Evolutionary conservation across 2,113 vertebrate species (phyloP).

Genomic region (Oophaga pumilio): DNA sequence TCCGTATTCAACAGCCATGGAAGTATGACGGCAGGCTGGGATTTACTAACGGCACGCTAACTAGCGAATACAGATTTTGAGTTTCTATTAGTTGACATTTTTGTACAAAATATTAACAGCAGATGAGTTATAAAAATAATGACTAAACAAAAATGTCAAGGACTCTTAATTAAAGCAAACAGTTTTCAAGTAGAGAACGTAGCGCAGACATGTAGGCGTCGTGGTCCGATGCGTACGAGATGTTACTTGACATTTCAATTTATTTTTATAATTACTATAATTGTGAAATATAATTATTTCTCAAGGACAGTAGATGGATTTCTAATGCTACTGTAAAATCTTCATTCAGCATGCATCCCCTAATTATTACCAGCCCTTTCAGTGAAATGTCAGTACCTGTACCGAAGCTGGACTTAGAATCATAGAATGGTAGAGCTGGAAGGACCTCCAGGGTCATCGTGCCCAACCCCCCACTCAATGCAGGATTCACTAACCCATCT

Average conservation of each 20-base stretch:
- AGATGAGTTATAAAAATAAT: neutral
- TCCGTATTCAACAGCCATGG: neutral
- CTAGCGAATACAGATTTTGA: neutral
- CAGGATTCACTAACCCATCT: too few relatives aligned
- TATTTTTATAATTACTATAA: neutral
- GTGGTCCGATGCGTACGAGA: too few relatives aligned
- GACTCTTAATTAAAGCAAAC: neutral
- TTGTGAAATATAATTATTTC: neutral
- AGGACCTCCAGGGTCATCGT: too few relatives aligned
- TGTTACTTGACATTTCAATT: slow-evolving; percentile 2
- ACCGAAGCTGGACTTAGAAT: too few relatives aligned
- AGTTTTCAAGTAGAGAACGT: neutral
- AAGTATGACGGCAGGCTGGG: neutral
- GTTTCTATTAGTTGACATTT: neutral
- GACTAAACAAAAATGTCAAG: neutral
- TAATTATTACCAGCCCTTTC: neutral
- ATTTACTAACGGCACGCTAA: neutral
- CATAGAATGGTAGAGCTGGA: too few relatives aligned
- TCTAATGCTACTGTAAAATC: neutral
- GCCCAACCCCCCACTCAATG: too few relatives aligned
- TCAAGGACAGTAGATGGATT: neutral
- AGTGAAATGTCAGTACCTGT: neutral
- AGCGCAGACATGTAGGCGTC: neutral
- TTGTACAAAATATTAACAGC: neutral
- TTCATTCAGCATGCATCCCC: neutral